These are phyloP conservation scores for Drosophila grimshawi DNA, from an alignment of 1,140 invertebrate species.

Conservation along the genomic window DNA sequence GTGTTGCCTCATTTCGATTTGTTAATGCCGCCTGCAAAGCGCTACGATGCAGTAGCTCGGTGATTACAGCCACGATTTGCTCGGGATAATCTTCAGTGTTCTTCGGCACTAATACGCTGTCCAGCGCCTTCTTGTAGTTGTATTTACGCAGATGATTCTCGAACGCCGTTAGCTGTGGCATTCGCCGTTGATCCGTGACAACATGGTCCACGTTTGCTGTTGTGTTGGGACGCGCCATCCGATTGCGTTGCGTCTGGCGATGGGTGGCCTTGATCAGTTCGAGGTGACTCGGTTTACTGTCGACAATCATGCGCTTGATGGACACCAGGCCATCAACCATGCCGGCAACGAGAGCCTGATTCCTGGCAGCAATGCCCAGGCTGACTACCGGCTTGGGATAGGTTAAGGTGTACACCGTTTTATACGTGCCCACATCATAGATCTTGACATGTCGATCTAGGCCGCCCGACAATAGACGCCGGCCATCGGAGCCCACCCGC, in stretches of 20 bases:
- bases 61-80: conserved; percentile 91
- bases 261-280: conserved; percentile 65
- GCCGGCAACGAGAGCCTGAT: conserved; percentile 94
- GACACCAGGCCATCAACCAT: conserved; percentile 97
- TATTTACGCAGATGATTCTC: conserved; percentile 92
- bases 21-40: conserved; percentile 90
- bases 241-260: background rate
- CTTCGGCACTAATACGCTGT: conserved; percentile 88
- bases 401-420: conserved; percentile 94
- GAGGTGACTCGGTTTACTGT: conserved; percentile 77
- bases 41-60: conserved; percentile 92
- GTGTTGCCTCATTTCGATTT: conserved; percentile 88
- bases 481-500: conserved; percentile 91
- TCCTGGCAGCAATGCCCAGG: conserved; percentile 91
- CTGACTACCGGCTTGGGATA: conserved; percentile 96
- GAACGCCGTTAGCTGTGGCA: conserved; percentile 86
- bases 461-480: conserved; percentile 93
- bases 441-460: conserved; percentile 97
- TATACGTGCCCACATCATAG: conserved; percentile 94
- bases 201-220: conserved; percentile 85
- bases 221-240: conserved; percentile 48
- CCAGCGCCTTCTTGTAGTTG: conserved; percentile 92
- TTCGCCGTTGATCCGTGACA: conserved; percentile 84
- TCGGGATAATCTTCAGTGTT: conserved; percentile 89
- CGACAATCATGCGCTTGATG: conserved; percentile 90